phyloP scores from a whole-genome alignment of 2,797 vertebrate species.

The Coregonus sp. region DNA sequence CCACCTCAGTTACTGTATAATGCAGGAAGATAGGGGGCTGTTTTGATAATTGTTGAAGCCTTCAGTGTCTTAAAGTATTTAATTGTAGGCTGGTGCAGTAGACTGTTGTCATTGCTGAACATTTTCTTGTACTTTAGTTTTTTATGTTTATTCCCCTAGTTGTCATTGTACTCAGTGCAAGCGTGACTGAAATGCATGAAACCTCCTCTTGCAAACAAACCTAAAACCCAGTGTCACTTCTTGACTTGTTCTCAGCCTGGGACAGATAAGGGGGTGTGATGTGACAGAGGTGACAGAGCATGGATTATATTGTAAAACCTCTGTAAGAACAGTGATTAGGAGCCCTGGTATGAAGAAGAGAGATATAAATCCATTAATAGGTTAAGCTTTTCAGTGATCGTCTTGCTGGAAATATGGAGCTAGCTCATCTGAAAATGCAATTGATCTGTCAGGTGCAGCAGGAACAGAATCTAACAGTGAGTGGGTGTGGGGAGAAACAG shows the following conservation, averaged over 20 bases:
- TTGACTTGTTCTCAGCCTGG: not conserved
- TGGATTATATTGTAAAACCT: slow-evolving; percentile 37
- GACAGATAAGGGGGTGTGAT: not conserved
- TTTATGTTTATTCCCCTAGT: not conserved
- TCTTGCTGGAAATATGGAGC: not conserved
- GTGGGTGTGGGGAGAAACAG: slow-evolving; percentile 12
- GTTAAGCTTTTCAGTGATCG: slow-evolving; percentile 16
- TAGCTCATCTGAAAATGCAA: slow-evolving; percentile 25
- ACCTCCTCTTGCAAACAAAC: not conserved
- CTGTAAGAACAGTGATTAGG: slow-evolving; percentile 27
- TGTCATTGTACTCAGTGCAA: not conserved
- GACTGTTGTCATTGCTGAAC: not conserved
- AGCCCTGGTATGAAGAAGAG: slow-evolving; percentile 16
- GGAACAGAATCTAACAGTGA: slow-evolving; percentile 20
- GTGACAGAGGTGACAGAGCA: slow-evolving; percentile 16
- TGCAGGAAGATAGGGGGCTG: not conserved
- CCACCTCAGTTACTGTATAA: not conserved
- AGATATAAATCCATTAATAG: slow-evolving; percentile 36
- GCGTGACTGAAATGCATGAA: not conserved
- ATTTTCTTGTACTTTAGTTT: not conserved
- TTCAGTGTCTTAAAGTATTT: not conserved
- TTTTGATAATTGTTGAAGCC: not conserved
- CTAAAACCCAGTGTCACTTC: not conserved
- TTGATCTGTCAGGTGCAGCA: slow-evolving; percentile 37
- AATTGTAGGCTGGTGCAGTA: not conserved